Conservation (phyloP, 2,113 vertebrate genomes). For the Podarcis raffonei region DNA sequence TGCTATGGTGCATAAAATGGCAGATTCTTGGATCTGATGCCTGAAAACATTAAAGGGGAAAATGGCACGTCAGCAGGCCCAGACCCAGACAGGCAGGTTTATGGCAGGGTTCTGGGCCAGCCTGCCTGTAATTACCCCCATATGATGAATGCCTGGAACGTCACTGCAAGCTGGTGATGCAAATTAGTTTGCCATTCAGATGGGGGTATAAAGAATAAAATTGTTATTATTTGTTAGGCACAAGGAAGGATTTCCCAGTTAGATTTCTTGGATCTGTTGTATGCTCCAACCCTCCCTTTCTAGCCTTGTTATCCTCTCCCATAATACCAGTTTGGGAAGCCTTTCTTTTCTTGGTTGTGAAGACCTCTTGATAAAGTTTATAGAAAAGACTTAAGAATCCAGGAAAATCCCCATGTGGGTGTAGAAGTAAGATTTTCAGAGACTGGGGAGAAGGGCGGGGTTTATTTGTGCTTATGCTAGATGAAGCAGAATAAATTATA, state of each 20-base stretch:
- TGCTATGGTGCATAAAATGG: background rate
- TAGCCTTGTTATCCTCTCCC: background rate
- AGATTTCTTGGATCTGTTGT: background rate
- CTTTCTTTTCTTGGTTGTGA: background rate
- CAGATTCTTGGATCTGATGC: slow-evolving; percentile 37
- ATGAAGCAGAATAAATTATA: background rate
- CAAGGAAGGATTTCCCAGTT: slow-evolving; percentile 67
- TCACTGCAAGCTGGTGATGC: slow-evolving; percentile 46
- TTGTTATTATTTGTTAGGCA: slow-evolving; percentile 37
- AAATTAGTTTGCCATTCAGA: slow-evolving; percentile 15
- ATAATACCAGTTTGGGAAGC: background rate
- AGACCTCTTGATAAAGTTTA: background rate
- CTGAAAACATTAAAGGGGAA: background rate
- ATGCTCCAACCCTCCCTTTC: background rate
- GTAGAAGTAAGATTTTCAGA: background rate
- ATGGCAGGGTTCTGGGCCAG: background rate
- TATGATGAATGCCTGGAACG: slow-evolving; percentile 58
- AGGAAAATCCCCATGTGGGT: no score
- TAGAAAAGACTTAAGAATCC: no score
- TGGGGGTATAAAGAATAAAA: no score
- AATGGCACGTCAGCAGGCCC: background rate
- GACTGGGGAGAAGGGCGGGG: background rate
- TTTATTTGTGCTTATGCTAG: background rate
- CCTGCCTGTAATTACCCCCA: slow-evolving; percentile 56
- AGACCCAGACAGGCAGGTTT: background rate